Percentiles rank a stretch among this genome's conserved stretches.
Evolutionary conservation across 1,140 invertebrate genomes (phyloP).

Genomic region (Heterodera schachtii): DNA sequence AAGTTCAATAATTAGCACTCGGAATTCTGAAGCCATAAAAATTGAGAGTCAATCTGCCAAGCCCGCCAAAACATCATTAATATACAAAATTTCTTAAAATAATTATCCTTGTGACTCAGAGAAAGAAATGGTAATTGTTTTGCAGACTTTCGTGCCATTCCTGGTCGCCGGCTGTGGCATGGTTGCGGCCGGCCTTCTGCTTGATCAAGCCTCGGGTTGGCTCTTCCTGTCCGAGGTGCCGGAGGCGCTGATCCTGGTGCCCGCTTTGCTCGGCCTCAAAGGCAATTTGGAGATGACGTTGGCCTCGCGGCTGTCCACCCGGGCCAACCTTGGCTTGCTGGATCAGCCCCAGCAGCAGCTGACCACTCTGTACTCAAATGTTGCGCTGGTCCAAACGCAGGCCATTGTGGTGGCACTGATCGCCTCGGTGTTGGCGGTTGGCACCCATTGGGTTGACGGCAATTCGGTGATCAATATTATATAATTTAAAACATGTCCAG

Average conservation of each 20-base stretch:
- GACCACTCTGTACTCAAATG: conserved; percentile 31
- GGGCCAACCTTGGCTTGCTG: conserved; percentile 45
- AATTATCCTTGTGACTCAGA: too few species aligned
- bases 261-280: conserved; percentile 45
- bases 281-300: conserved; percentile 49
- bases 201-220: conserved; percentile 75
- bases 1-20: too few species aligned
- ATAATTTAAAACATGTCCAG: too few species aligned
- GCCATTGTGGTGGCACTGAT: conserved; percentile 40
- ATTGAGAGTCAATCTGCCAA: too few species aligned
- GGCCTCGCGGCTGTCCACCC: conserved; percentile 41
- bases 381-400: conserved; percentile 62
- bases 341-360: conserved; percentile 37
- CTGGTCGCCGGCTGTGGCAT: conserved; percentile 77
- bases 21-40: too few species aligned
- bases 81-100: too few species aligned
- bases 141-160: conserved; percentile 31
- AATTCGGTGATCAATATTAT: conserved; percentile 27
- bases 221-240: conserved; percentile 35
- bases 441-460: conserved; percentile 35
- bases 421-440: conserved; percentile 39
- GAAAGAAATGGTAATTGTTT: too few species aligned
- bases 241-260: conserved; percentile 45
- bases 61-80: too few species aligned
- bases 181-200: conserved; percentile 80